Evolutionary conservation across 1,140 invertebrate genomes (phyloP).

Genomic region (Drosophila ananassae): DNA sequence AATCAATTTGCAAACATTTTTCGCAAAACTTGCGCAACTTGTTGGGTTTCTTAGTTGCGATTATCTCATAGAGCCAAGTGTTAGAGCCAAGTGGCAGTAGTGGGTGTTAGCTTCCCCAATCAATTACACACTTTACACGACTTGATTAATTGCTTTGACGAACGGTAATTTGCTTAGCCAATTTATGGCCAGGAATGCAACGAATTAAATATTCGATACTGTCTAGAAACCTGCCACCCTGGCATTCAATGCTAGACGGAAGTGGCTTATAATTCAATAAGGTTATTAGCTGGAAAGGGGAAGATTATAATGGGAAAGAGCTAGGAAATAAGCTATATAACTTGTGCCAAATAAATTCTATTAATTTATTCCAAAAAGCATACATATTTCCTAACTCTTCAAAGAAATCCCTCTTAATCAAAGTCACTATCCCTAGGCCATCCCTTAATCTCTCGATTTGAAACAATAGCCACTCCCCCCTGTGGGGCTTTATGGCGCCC

Average conservation of each 20-base stretch:
- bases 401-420: background rate
- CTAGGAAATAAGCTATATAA: too few species aligned
- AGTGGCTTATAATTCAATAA: conserved; percentile 28
- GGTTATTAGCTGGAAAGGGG: conserved; percentile 5
- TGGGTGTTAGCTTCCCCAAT: conserved; percentile 26
- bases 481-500: conserved; percentile 37
- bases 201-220: conserved; percentile 38
- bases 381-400: too few species aligned
- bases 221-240: conserved; percentile 14
- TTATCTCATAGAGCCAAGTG: background rate
- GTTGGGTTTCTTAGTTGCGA: too few species aligned
- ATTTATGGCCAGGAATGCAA: conserved; percentile 53
- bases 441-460: conserved; percentile 6
- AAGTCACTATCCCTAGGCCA: conserved; percentile 13
- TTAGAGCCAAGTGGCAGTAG: conserved; percentile 15
- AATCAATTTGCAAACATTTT: conserved; percentile 29
- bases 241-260: conserved; percentile 56
- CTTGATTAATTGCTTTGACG: conserved; percentile 63
- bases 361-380: too few species aligned
- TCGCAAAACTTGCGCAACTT: background rate
- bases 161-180: conserved; percentile 43
- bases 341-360: too few species aligned
- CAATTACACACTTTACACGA: conserved; percentile 9
- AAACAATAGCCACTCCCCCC: conserved; percentile 22
- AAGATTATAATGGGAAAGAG: conserved; percentile 7